Evolutionary conservation across 2,888 invertebrate species (phyloP), one percentile per base, ranked within the genome.

Genomic region (Nomada fabriciana): DNA sequence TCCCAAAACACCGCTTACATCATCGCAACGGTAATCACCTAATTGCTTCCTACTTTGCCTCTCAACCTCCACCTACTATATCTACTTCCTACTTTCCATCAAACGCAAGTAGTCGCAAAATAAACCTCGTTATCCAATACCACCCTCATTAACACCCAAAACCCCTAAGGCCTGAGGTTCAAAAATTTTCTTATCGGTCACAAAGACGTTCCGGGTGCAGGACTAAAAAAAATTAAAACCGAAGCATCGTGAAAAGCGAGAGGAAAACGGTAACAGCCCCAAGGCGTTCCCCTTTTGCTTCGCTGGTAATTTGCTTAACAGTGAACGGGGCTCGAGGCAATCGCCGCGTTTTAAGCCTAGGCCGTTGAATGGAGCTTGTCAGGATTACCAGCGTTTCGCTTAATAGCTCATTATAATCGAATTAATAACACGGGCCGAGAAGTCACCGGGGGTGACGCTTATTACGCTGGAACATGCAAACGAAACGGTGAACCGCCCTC

Each of bases 341-440:
- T 89, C 85, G 59, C 52, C 76, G 29, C 53, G 77, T 57, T 75
- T 80, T 81, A 78, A 88, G 89, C 90, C 88, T 89, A 88, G 89
- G 78, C 29, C 88, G 85, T 86, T 87, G 89, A 89, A 90, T 88
- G 86, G 83, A 88, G 88, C 90, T 89, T 91, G 90, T 89, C 89
- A 76, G 91, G 88, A 91, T 91, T 91, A 91, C 87, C 86, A 85
- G 90, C 88, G 89, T 88, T 90, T 88, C 91, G 86, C 88, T 93
- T 91, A 91, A 91, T 91, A 91, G 90, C 90, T 92, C 91, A 92
- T 93, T 92, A 92, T 92, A 92, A 92, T 91, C 91, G 87, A 91
- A 93, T 93, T 92, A 92, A 93, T 92, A 92, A 91, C 88, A 84
- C 85, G 89, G 83, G 77, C 70, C 84, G 76, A 82, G 83, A 83